Percentiles rank a stretch among this genome's conserved stretches.
These are phyloP conservation scores for Rhinogobius similis DNA, from an alignment of 2,113 vertebrate species.

Conservation along the genomic window DNA sequence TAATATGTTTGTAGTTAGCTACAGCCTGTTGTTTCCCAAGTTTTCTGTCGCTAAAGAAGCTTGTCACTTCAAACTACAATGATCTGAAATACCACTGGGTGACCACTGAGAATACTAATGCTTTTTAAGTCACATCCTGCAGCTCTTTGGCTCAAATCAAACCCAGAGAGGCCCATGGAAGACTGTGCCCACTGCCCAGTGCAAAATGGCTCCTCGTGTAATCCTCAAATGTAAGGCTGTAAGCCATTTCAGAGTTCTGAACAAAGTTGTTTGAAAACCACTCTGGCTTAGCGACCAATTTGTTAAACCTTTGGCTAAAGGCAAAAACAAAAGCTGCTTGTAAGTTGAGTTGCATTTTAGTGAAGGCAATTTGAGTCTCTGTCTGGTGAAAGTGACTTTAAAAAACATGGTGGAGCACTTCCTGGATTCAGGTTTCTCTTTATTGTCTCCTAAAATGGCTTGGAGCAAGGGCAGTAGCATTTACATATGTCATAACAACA, in stretches of 20 bases:
- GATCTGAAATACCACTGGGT: constrained; percentile 76
- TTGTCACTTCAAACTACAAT: constrained; percentile 82
- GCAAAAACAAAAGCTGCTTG: background rate
- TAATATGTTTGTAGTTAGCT: constrained; percentile 78
- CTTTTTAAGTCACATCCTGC: constrained; percentile 77
- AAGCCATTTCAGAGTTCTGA: background rate
- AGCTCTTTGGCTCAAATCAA: constrained; percentile 84
- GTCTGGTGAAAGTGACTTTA: background rate
- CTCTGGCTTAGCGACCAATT: background rate
- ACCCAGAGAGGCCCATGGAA: constrained; percentile 81
- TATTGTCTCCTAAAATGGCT: no score
- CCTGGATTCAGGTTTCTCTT: background rate
- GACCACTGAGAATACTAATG: constrained; percentile 80
- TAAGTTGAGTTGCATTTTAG: background rate
- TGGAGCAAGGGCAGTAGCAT: no score
- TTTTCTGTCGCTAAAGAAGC: constrained; percentile 77
- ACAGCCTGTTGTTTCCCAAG: constrained; percentile 79
- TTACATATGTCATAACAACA: no score
- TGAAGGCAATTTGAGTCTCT: background rate
- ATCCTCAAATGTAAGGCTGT: constrained; percentile 79
- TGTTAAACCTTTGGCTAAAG: constrained; percentile 22
- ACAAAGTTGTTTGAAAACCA: constrained; percentile 10
- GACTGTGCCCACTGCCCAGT: constrained; percentile 64
- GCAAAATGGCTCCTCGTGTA: constrained; percentile 76
- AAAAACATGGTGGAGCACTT: background rate